Conservation (phyloP, 2,888 invertebrate species). For the Tinea semifulvella region DNA sequence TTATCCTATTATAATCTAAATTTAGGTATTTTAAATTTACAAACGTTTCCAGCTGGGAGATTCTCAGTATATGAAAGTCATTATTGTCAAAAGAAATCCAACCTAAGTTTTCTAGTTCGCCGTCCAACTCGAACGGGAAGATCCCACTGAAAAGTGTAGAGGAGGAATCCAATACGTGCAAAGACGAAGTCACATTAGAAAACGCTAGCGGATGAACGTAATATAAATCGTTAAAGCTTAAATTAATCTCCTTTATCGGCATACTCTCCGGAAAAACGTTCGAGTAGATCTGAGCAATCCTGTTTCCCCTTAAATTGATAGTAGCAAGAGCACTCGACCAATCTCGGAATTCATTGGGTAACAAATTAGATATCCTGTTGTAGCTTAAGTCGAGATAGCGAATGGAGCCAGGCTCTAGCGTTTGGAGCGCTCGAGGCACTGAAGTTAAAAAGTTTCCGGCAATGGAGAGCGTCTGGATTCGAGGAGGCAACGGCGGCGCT, state of each 20-base stretch:
- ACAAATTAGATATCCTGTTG: constrained; percentile 82
- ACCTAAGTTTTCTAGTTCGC: constrained; percentile 76
- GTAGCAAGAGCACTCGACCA: constrained; percentile 86
- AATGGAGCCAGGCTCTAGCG: constrained; percentile 77
- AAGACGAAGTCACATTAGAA: constrained; percentile 75
- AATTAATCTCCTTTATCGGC: constrained; percentile 84
- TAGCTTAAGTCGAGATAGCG: constrained; percentile 87
- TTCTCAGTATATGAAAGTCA: constrained; percentile 77
- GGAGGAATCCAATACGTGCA: constrained; percentile 86
- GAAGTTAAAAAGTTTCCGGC: constrained; percentile 82
- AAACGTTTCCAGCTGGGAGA: constrained; percentile 75
- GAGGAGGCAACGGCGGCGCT: constrained; percentile 71
- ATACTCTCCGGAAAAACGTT: constrained; percentile 77
- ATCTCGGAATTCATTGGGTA: constrained; percentile 77
- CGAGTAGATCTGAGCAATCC: constrained; percentile 76
- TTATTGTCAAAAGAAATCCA: constrained; percentile 91
- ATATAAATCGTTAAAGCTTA: constrained; percentile 90
- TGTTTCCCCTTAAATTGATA: constrained; percentile 84
- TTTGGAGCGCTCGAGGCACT: constrained; percentile 76
- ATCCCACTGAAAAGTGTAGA: constrained; percentile 84
- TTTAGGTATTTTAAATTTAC: constrained; percentile 81
- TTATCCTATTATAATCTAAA: constrained; percentile 85
- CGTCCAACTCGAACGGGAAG: constrained; percentile 79
- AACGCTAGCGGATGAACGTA: constrained; percentile 85
- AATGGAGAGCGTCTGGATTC: constrained; percentile 79